A percentile compares a stretch with the other conserved stretches of the same genome.
Evolutionary conservation across 2,113 vertebrate species (phyloP).

Genomic region (Cardinalis cardinalis): DNA sequence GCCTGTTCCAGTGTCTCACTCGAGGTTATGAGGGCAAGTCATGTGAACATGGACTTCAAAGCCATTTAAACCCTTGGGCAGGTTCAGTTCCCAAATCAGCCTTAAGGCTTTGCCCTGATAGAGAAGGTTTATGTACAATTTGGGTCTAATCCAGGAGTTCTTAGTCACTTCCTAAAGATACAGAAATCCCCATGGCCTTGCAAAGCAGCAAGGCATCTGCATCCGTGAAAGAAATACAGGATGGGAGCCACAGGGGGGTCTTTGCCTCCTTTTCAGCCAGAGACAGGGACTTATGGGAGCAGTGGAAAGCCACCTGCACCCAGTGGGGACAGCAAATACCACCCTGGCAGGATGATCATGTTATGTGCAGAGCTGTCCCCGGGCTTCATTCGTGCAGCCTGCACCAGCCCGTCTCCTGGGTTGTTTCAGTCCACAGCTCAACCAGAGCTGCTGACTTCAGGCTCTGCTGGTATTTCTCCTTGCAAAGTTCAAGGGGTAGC

Average conservation of each 20-base stretch:
- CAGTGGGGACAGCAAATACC: fast-evolving
- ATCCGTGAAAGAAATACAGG: neutral
- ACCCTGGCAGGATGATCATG: neutral
- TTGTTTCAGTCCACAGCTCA: neutral
- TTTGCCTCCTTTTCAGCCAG: neutral
- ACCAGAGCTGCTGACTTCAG: neutral
- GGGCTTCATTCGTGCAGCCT: neutral
- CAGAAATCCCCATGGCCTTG: neutral
- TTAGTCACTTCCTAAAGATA: neutral
- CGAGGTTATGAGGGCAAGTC: neutral
- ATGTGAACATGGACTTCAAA: neutral
- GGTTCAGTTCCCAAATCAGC: neutral
- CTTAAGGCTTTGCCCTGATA: neutral
- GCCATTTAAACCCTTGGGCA: neutral
- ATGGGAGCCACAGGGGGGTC: neutral
- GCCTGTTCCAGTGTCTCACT: neutral
- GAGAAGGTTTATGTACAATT: neutral
- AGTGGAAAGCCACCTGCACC: neutral
- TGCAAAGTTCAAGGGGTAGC: fast-evolving
- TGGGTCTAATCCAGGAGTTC: neutral
- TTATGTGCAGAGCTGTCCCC: neutral
- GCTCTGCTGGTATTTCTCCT: neutral
- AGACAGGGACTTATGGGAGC: neutral
- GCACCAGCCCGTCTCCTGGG: neutral
- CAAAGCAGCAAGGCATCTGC: neutral